Percentiles rank a stretch among this genome's conserved stretches.
These are phyloP conservation scores for Pseudorhiza aurosa DNA, from an alignment of 30 jellyfish, hydroid and myxozoan genomes.

Conservation along the genomic window DNA sequence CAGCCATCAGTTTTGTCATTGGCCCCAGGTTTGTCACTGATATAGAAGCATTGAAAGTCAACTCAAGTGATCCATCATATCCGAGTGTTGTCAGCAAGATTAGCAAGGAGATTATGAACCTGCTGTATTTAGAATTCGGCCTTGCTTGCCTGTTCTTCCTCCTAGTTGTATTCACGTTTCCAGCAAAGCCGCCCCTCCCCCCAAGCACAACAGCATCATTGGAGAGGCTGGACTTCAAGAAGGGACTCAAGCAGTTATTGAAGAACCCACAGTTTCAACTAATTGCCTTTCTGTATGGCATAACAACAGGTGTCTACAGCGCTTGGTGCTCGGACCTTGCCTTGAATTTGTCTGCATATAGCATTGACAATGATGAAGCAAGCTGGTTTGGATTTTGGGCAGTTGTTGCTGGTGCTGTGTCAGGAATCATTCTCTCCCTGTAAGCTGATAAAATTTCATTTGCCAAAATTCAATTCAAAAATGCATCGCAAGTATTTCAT, in stretches of 20 bases:
- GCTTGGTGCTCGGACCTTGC: slow-evolving; percentile 99
- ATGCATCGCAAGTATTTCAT: no score
- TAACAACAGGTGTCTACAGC: slow-evolving; percentile 98
- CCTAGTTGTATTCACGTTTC: slow-evolving; percentile 79
- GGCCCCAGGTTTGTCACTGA: slow-evolving; percentile 93
- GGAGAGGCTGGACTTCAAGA: slow-evolving; percentile 79
- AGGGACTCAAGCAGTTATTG: slow-evolving; percentile 74
- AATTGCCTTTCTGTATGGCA: slow-evolving; percentile 95
- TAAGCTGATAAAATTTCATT: no score
- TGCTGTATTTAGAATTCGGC: slow-evolving; percentile 87
- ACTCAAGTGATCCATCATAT: slow-evolving; percentile 3
- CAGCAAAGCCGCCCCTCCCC: slow-evolving; percentile 93
- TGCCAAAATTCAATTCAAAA: no score
- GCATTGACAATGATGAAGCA: slow-evolving; percentile 82
- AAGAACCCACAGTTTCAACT: slow-evolving; percentile 92
- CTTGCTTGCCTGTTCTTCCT: slow-evolving; percentile 71
- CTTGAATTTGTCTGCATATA: slow-evolving; percentile 76
- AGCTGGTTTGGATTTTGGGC: slow-evolving; percentile 99
- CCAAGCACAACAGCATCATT: slow-evolving; percentile 98
- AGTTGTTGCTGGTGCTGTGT: slow-evolving; percentile 95
- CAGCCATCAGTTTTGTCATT: slow-evolving; percentile 94
- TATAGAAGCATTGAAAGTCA: slow-evolving; percentile 24
- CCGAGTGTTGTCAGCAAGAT: slow-evolving; percentile 15
- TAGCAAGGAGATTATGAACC: slow-evolving; percentile 76
- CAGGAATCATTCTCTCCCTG: slow-evolving; percentile 95